Percentiles rank a stretch among this genome's conserved stretches.
Evolutionary conservation across 2,888 invertebrate genomes (phyloP).

Genomic region (Nebria salina): DNA sequence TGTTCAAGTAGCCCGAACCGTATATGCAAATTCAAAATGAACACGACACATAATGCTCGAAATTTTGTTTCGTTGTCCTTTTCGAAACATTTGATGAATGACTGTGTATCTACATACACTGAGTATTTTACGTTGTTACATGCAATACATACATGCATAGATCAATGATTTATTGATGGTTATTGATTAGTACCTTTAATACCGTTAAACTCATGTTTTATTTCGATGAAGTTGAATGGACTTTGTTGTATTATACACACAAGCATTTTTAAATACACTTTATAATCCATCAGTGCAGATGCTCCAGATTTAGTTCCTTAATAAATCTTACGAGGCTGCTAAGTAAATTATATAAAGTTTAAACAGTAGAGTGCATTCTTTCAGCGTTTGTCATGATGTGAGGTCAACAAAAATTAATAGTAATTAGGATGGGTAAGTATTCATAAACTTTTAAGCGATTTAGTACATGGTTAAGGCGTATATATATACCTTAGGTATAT

Average conservation of each 20-base stretch:
- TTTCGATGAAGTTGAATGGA: neutral
- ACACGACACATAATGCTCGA: constrained; percentile 27
- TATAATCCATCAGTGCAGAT: no score
- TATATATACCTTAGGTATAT: neutral
- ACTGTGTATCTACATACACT: constrained; percentile 4
- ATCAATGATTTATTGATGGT: constrained; percentile 22
- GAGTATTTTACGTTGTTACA: neutral
- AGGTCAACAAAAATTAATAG: neutral
- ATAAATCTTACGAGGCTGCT: no score
- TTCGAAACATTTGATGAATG: constrained; percentile 24
- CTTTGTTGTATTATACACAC: neutral
- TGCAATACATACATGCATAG: neutral
- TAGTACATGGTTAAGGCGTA: neutral
- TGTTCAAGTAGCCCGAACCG: constrained; percentile 24
- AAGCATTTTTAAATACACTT: neutral
- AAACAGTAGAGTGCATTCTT: no score
- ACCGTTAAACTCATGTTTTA: neutral
- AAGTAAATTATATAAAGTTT: no score
- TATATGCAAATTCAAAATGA: constrained; percentile 36
- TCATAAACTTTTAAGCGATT: neutral
- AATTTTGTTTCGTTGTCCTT: constrained; percentile 13
- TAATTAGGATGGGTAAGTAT: constrained; percentile 6
- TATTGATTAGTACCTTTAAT: neutral
- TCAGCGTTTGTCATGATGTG: neutral
- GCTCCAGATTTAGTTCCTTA: no score